Evolutionary conservation across 2,888 invertebrate species (phyloP), one percentile per base, ranked within the genome.

Genomic region (Lottia gigantea): DNA sequence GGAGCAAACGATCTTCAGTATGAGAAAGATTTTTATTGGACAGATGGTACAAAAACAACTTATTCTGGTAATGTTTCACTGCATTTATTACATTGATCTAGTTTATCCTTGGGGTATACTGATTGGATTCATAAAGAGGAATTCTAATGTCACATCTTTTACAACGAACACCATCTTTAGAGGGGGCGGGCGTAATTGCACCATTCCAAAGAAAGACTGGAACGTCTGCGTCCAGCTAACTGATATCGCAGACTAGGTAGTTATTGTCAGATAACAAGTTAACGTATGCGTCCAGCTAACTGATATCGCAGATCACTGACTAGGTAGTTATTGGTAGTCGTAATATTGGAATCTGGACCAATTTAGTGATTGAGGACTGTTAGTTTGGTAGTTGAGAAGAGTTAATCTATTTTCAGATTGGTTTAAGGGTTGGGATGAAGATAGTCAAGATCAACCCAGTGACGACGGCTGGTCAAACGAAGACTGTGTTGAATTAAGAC

Each of bases 11-110:
- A 95, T 85, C 91, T 91, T 76, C 91, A 91, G 62, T 92, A 93
- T 81, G 95, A 95, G 86, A 93, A 94, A 46, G 93, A 94, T 87
- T 95, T 93, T 89, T 92, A 92, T 70, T 95, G 95, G 95, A 91
- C 93, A 0, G 93, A 94, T 83, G 93, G 93, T 49, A 90, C 92
- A 69, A 92, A 92, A 15, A 93, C 94, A 87, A 91, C 92, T 55
- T 94, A 92, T 82, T 91, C 93, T 81, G 93, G 95, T 95, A 89
- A 93, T 93, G 92, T 40, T 40, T 1, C 40, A 8, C 7, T 8
- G 40, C 1, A 3, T 40, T 40, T 40, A 40, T 40, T 31, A 40
- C 6, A 31, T 31, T 31, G 31, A 31, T 31, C 31, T 11, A 40
- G 40, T 40, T 11, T 6, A 40, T 6, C 40, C 40, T 40, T 40